These are phyloP conservation scores for Chaenocephalus aceratus DNA, from an alignment of 2,113 vertebrate species.

Conservation along the genomic window DNA sequence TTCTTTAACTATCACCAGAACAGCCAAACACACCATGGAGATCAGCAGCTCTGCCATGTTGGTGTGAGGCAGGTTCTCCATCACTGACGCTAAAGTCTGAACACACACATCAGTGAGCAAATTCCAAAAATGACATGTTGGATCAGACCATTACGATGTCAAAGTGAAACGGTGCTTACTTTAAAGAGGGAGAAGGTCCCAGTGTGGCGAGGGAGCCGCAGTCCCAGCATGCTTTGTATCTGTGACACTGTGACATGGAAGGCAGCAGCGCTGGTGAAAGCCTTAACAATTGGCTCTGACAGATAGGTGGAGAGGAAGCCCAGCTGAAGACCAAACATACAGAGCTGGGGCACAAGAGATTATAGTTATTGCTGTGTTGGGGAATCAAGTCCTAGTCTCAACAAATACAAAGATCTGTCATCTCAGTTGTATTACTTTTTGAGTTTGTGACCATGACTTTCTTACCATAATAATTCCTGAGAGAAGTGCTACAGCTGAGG, in stretches of 20 bases:
- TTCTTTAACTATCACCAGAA: conserved; percentile 91
- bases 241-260: conserved; percentile 93
- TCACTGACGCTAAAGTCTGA: conserved; percentile 90
- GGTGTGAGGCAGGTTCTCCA: conserved; percentile 86
- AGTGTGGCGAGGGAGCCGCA: conserved; percentile 88
- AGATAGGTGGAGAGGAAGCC: conserved; percentile 92
- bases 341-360: conserved; percentile 79
- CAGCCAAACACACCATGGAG: conserved; percentile 87
- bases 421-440: background rate
- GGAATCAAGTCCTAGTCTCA: background rate
- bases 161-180: conserved; percentile 66
- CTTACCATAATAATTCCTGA: conserved; percentile 90
- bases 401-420: background rate
- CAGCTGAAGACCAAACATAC: conserved; percentile 91
- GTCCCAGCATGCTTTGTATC: conserved; percentile 91
- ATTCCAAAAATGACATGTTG: background rate
- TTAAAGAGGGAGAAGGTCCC: conserved; percentile 92
- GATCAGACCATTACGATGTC: background rate
- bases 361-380: background rate
- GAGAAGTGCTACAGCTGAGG: conserved; percentile 89
- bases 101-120: conserved; percentile 20
- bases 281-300: conserved; percentile 93
- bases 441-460: background rate
- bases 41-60: conserved; percentile 89
- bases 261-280: conserved; percentile 92